Evolutionary conservation across 2,113 vertebrate species (phyloP).

Genomic region (Hippotragus niger): DNA sequence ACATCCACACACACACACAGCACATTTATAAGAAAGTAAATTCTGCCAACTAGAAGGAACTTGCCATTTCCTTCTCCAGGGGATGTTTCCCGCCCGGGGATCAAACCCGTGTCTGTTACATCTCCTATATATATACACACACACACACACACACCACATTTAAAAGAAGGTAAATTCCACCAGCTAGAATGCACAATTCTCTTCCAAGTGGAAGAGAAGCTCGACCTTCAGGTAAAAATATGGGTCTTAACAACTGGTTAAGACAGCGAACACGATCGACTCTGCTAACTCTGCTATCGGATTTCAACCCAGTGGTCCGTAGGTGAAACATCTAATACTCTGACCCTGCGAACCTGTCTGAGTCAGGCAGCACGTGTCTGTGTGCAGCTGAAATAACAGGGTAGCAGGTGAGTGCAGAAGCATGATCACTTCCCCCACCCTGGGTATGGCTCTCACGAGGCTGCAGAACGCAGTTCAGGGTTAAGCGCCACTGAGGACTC

Average conservation of each 20-base stretch:
- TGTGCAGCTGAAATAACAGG: accelerated
- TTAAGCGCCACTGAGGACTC: background rate
- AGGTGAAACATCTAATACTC: background rate
- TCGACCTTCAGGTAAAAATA: background rate
- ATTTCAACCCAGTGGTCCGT: background rate
- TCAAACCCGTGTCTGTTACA: background rate
- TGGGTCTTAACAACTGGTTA: slow-evolving; percentile 8
- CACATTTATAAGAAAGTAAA: background rate
- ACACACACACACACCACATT: background rate
- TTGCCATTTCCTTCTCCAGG: background rate
- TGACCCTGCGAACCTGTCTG: background rate
- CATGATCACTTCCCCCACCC: no score
- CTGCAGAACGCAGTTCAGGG: background rate
- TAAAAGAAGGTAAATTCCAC: background rate
- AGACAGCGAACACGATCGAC: slow-evolving; percentile 27
- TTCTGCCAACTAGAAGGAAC: background rate
- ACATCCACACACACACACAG: no score
- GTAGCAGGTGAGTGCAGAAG: no score
- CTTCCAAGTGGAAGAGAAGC: background rate
- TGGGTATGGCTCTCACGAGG: background rate
- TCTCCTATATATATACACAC: background rate
- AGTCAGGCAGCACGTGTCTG: background rate
- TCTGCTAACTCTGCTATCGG: background rate
- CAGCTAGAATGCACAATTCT: background rate
- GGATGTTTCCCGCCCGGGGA: background rate